A percentile compares a stretch with the other conserved stretches of the same genome.
These are phyloP conservation scores for Drosophila kanapiae DNA, from an alignment of 1,140 invertebrate genomes.

Conservation along the genomic window DNA sequence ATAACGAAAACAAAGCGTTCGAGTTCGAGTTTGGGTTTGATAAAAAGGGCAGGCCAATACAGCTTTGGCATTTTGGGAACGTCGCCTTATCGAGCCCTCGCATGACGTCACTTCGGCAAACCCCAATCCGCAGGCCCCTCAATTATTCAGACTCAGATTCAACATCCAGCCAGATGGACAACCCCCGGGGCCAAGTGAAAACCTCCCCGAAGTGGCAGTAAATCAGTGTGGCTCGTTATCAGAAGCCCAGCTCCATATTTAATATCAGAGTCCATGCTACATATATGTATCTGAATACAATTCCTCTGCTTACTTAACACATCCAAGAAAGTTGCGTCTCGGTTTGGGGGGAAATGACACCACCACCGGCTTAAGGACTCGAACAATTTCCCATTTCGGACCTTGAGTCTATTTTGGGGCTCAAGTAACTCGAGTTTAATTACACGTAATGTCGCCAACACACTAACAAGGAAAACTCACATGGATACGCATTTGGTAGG, in stretches of 20 bases:
- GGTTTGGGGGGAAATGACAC: background rate
- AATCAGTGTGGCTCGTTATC: slow-evolving; percentile 28
- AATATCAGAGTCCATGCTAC: background rate
- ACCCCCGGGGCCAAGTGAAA: slow-evolving; percentile 27
- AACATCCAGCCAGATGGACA: slow-evolving; percentile 31
- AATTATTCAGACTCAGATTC: slow-evolving; percentile 59
- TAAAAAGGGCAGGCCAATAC: slow-evolving; percentile 54
- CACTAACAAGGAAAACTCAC: slow-evolving; percentile 18
- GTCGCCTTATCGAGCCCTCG: slow-evolving; percentile 58
- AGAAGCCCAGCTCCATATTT: slow-evolving; percentile 8
- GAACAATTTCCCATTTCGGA: slow-evolving; percentile 28
- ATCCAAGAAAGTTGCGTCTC: background rate
- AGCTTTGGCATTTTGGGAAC: slow-evolving; percentile 53
- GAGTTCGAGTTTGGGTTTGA: slow-evolving; percentile 22
- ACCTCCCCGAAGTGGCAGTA: slow-evolving; percentile 30
- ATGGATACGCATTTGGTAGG: slow-evolving; percentile 34
- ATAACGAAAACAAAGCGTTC: slow-evolving; percentile 67
- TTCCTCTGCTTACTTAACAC: slow-evolving; percentile 36
- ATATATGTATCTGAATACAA: background rate
- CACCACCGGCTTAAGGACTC: slow-evolving; percentile 32
- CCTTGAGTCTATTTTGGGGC: slow-evolving; percentile 50
- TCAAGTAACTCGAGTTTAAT: slow-evolving; percentile 44
- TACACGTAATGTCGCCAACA: slow-evolving; percentile 41
- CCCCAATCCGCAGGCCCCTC: slow-evolving; percentile 12
- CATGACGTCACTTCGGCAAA: slow-evolving; percentile 64